phyloP scores from a whole-genome alignment of 1,140 invertebrate species.

The Brevipalpus yothersi region DNA sequence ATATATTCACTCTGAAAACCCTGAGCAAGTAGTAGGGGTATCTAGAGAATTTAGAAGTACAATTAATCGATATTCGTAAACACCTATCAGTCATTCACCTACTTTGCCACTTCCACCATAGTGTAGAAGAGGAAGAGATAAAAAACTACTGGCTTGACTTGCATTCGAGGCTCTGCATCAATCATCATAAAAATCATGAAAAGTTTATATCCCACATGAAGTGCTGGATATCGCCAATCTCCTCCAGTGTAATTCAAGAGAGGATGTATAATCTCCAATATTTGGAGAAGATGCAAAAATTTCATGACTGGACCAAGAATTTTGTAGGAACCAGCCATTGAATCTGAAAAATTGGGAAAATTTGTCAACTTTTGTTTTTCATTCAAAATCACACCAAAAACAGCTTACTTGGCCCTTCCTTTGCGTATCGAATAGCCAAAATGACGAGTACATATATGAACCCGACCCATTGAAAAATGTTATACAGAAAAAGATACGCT shows the following conservation, averaged over 20 bases:
- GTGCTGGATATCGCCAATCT: constrained; percentile 25
- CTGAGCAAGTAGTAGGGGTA: constrained; percentile 76
- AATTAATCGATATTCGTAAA: neutral
- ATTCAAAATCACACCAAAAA: neutral
- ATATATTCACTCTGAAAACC: constrained; percentile 41
- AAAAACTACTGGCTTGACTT: constrained; percentile 58
- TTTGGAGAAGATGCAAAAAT: constrained; percentile 52
- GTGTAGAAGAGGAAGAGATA: constrained; percentile 62
- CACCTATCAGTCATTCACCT: neutral
- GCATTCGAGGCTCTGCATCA: constrained; percentile 54
- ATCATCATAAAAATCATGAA: constrained; percentile 62
- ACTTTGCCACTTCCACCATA: constrained; percentile 47
- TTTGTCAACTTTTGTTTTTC: neutral
- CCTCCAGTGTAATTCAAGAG: constrained; percentile 64
- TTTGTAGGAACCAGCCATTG: constrained; percentile 42
- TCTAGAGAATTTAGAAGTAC: neutral
- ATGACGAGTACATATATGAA: constrained; percentile 50
- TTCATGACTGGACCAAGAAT: constrained; percentile 51
- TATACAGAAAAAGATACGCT: constrained; percentile 67
- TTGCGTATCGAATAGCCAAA: constrained; percentile 42
- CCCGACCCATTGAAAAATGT: constrained; percentile 68
- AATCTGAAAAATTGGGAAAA: constrained; percentile 24
- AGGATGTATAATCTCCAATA: constrained; percentile 68
- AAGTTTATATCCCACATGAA: constrained; percentile 40
- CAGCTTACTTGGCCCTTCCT: constrained; percentile 37